Base-by-base conservation (phyloP, 1,140 invertebrate genomes). In the Belonocnema kinseyi region DNA sequence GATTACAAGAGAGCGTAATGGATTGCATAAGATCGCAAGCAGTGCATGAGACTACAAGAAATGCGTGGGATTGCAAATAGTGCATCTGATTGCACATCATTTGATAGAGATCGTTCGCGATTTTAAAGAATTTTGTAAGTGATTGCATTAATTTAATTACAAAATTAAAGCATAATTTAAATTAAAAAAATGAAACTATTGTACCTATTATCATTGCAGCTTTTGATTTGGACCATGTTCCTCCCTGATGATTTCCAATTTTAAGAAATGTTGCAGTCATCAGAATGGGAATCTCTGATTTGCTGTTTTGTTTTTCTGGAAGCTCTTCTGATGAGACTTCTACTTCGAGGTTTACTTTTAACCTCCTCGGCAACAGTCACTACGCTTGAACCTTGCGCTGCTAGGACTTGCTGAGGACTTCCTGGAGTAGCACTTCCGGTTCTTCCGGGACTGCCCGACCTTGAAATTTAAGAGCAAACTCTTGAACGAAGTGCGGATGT, bases 281-380 rank as follows among this genome's bases (percentile, higher is more conserved):
- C 94, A 2, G 91, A 86, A 77, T 94, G 93, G 26, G 95, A 93
- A 79, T 95, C 95, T 72, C 95, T 92, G 76, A 96, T 95, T 90
- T 96, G 95, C 87, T 96, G 95, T 83, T 96, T 95, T 77, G 95
- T 94, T 90, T 97, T 97, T 79, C 95, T 92, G 81, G 95, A 96
- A 53, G 95, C 94, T 66, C 96, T 92, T 80, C 96, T 93, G 78
- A 97, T 97, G 72, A 97, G 92, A 78, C 95, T 96, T 73, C 96
- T 93, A 84, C 94, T 95, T 53, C 95, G 90, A 0, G 95, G 95
- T 82, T 96, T 95, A 73, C 86, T 90, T 73, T 90, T 91, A 1
- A 89, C 85, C 72, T 91, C 90, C 61, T 91, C 90, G 1, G 82
- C 82, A 82, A 90, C 85, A 79, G 88, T 74, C 26, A 83, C 85